Conservation (phyloP, 2,888 invertebrate genomes). For the Oscheius sp. region DNA sequence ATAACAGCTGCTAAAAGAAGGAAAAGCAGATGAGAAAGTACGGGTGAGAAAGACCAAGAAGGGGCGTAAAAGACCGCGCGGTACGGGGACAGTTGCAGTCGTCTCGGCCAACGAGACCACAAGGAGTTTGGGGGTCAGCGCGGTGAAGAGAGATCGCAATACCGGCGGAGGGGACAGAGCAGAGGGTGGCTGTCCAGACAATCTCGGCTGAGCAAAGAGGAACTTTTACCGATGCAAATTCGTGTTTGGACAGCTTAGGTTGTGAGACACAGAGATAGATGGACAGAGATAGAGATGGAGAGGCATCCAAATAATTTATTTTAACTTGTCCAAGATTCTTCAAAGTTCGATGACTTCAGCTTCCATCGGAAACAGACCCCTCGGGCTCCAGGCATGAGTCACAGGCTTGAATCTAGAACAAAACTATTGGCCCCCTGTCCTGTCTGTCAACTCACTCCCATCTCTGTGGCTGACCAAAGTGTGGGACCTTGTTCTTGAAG, state of each 20-base stretch:
- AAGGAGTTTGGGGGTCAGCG: constrained; percentile 33
- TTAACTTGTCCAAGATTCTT: background rate
- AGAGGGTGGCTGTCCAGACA: background rate
- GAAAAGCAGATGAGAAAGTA: no score
- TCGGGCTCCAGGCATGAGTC: constrained; percentile 41
- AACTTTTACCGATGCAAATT: constrained; percentile 19
- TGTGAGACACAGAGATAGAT: background rate
- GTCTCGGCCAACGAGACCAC: constrained; percentile 13
- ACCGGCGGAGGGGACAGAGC: constrained; percentile 10
- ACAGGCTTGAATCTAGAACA: constrained; percentile 46
- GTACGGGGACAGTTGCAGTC: no score
- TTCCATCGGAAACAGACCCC: constrained; percentile 13
- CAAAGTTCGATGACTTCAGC: background rate
- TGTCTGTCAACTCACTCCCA: constrained; percentile 42
- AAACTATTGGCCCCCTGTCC: background rate
- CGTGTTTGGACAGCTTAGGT: constrained; percentile 11
- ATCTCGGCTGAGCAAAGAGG: constrained; percentile 29
- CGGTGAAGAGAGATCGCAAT: constrained; percentile 13
- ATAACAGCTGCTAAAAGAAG: no score
- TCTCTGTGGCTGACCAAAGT: constrained; percentile 47
- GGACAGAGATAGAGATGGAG: no score
- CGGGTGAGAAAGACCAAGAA: no score
- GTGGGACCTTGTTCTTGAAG: constrained; percentile 75
- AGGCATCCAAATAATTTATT: no score
- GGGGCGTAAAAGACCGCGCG: no score